These are phyloP conservation scores for Halcyon smyrnensis DNA, from an alignment of 2,797 vertebrate species.

Conservation along the genomic window DNA sequence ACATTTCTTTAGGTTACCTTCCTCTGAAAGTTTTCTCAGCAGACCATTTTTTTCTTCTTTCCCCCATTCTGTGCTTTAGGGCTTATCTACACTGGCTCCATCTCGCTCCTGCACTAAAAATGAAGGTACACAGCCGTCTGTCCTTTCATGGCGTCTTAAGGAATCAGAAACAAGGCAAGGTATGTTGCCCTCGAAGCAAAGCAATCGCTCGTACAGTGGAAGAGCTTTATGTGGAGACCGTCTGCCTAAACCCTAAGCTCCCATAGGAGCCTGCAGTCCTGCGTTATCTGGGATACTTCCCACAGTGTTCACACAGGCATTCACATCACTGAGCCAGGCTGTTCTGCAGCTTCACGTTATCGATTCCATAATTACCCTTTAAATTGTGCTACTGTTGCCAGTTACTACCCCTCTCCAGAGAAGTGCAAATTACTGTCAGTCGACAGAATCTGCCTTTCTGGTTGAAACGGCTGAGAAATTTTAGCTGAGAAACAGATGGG, in stretches of 20 bases:
- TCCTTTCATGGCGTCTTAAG: not conserved
- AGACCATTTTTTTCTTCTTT: not conserved
- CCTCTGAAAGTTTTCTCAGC: not conserved
- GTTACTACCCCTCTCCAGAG: constrained; percentile 42
- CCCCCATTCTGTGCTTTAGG: not conserved
- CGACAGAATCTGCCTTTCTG: constrained; percentile 13
- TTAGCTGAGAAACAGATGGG: constrained; percentile 64
- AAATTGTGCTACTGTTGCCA: constrained; percentile 35
- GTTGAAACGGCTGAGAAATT: constrained; percentile 50
- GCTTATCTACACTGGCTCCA: constrained; percentile 16
- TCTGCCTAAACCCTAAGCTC: not conserved
- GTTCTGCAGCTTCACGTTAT: constrained; percentile 47
- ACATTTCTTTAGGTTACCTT: not conserved
- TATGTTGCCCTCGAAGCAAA: not conserved
- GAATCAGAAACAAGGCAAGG: not conserved
- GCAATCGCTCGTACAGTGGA: not conserved
- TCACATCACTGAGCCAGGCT: constrained; percentile 22
- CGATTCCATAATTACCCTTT: constrained; percentile 53
- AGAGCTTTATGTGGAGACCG: not conserved
- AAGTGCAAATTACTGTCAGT: constrained; percentile 51
- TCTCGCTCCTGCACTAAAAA: not conserved
- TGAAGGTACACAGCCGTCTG: not conserved
- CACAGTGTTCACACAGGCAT: not conserved
- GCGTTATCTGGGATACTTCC: constrained; percentile 30
- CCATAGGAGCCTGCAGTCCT: not conserved